Percentiles rank a stretch among this genome's conserved stretches.
These are phyloP conservation scores for Indicator indicator DNA, from an alignment of 2,113 vertebrate species.

Conservation along the genomic window DNA sequence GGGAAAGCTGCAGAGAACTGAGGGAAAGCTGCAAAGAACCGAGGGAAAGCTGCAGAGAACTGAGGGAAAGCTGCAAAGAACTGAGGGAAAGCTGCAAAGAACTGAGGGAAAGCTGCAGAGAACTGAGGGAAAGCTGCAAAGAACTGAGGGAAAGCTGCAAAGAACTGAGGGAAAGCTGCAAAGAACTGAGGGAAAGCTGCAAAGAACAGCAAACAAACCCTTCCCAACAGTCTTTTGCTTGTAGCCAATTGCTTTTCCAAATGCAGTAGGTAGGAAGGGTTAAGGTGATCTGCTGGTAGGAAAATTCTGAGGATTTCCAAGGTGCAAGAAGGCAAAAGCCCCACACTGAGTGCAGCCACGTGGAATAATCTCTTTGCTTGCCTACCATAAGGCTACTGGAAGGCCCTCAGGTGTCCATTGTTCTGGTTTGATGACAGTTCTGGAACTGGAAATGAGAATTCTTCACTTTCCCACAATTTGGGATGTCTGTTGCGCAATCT, in stretches of 20 bases:
- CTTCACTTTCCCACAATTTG: background rate
- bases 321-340: background rate
- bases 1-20: too few relatives aligned
- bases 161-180: background rate
- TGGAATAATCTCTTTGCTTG: conserved; percentile 27
- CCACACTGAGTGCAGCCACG: background rate
- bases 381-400: background rate
- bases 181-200: background rate
- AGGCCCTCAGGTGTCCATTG: background rate
- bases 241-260: background rate
- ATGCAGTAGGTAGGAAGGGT: background rate
- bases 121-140: too few relatives aligned
- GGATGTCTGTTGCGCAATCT: too few relatives aligned
- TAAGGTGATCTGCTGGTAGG: background rate
- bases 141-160: background rate
- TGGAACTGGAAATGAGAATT: conserved; percentile 2
- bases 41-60: too few relatives aligned
- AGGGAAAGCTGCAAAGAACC: too few relatives aligned
- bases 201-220: background rate
- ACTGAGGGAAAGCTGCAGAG: background rate
- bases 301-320: background rate
- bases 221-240: background rate
- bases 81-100: too few relatives aligned
- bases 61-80: too few relatives aligned
- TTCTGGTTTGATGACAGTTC: background rate